A percentile compares a stretch with the other conserved stretches of the same genome.
Conservation (phyloP, 2,888 invertebrate genomes). For the Hyppa rectilinea region DNA sequence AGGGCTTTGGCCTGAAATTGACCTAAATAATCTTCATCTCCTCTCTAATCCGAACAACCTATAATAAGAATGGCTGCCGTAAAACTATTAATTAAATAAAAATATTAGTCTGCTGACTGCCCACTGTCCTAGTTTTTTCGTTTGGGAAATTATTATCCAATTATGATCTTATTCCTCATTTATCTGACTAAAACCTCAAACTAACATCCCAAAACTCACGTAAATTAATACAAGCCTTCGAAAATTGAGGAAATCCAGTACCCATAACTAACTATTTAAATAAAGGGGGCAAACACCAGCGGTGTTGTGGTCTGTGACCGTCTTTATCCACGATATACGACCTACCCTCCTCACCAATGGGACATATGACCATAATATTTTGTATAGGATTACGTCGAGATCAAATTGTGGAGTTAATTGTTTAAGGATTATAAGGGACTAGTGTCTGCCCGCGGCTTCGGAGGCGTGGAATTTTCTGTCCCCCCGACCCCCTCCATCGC, state of each 20-base stretch:
- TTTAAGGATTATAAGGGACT: slow-evolving; percentile 65
- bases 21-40: too few relatives aligned
- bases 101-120: too few relatives aligned
- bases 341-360: slow-evolving; percentile 64
- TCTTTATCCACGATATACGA: slow-evolving; percentile 67
- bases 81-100: too few relatives aligned
- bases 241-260: slow-evolving; percentile 40
- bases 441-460: too few relatives aligned
- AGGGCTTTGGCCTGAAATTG: too few relatives aligned
- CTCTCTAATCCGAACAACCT: too few relatives aligned
- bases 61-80: too few relatives aligned
- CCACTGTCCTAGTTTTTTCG: not conserved
- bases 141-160: not conserved
- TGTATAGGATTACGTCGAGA: slow-evolving; percentile 67
- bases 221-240: slow-evolving; percentile 24
- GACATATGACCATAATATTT: slow-evolving; percentile 70
- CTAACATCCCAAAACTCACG: slow-evolving; percentile 10
- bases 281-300: slow-evolving; percentile 56
- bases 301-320: slow-evolving; percentile 63
- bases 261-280: slow-evolving; percentile 62
- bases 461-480: too few relatives aligned
- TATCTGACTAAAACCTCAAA: not conserved
- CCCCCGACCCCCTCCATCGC: too few relatives aligned
- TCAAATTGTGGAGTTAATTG: slow-evolving; percentile 69
- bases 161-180: not conserved